These are phyloP conservation scores for Danio jaintianensis DNA, from an alignment of 2,797 vertebrate species.

Conservation along the genomic window DNA sequence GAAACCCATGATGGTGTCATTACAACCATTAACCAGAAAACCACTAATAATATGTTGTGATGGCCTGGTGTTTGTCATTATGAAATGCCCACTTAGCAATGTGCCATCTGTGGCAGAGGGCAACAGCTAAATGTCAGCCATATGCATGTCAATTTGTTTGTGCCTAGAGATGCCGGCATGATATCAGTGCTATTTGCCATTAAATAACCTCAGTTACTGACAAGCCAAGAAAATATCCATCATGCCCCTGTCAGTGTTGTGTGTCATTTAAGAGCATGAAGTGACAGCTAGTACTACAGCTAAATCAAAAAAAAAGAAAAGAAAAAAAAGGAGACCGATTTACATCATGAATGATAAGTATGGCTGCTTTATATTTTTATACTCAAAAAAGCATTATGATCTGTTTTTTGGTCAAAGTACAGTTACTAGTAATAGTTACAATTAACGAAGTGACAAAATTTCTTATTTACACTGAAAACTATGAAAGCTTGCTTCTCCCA, in stretches of 20 bases:
- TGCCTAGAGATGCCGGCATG: slow-evolving; percentile 40
- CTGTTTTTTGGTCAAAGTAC: background rate
- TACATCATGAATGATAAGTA: slow-evolving; percentile 15
- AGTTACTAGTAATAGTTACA: no score
- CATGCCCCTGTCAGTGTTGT: slow-evolving; percentile 38
- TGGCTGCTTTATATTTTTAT: background rate
- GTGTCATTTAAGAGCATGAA: slow-evolving; percentile 47
- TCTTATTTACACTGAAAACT: no score
- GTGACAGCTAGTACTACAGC: slow-evolving; percentile 23
- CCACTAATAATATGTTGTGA: slow-evolving; percentile 34
- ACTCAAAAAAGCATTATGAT: no score
- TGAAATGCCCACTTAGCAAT: slow-evolving; percentile 30
- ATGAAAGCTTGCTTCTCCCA: no score
- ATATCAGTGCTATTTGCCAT: slow-evolving; percentile 39
- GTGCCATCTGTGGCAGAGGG: slow-evolving; percentile 41
- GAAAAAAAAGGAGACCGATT: slow-evolving; percentile 36
- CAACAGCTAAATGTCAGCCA: slow-evolving; percentile 37
- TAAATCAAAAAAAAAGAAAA: slow-evolving; percentile 30
- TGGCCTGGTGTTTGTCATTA: slow-evolving; percentile 30
- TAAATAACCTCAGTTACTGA: slow-evolving; percentile 37
- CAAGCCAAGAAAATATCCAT: slow-evolving; percentile 52
- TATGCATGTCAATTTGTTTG: slow-evolving; percentile 48
- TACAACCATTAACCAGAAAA: slow-evolving; percentile 20
- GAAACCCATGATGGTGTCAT: slow-evolving; percentile 25
- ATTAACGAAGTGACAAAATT: no score